Evolutionary conservation across 1,140 invertebrate genomes (phyloP).

Genomic region (Drosophila paulistorum): DNA sequence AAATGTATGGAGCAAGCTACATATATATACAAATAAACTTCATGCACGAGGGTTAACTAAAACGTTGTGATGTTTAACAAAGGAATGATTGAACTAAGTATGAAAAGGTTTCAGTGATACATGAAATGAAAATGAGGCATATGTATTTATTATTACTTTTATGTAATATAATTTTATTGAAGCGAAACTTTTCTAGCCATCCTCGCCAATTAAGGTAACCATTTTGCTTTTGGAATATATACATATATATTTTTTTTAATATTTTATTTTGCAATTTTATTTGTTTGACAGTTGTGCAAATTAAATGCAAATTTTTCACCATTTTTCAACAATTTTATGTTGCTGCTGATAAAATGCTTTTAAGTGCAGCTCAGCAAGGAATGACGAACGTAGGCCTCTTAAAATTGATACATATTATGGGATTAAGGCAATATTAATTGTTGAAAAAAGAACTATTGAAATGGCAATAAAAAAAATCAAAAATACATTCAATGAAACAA

Average conservation of each 20-base stretch:
- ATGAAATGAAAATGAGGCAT: too few relatives aligned
- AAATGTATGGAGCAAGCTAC: slow-evolving; percentile 13
- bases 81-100: too few relatives aligned
- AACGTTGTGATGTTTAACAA: not conserved
- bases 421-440: slow-evolving; percentile 45
- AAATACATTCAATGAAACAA: not conserved
- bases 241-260: too few relatives aligned
- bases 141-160: too few relatives aligned
- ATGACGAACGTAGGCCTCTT: slow-evolving; percentile 51
- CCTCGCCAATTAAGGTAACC: slow-evolving; percentile 35
- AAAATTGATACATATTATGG: slow-evolving; percentile 49
- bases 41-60: not conserved
- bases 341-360: slow-evolving; percentile 46
- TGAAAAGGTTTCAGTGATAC: too few relatives aligned
- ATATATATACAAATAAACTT: slow-evolving; percentile 9
- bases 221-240: slow-evolving; percentile 4
- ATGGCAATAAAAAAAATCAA: not conserved
- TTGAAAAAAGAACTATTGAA: not conserved
- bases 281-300: slow-evolving; percentile 45
- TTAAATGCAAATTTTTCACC: slow-evolving; percentile 58
- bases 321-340: slow-evolving; percentile 22
- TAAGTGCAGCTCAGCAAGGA: slow-evolving; percentile 59
- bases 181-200: not conserved
- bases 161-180: too few relatives aligned
- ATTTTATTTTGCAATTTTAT: slow-evolving; percentile 27